These are phyloP conservation scores for Coelopa pilipes DNA, from an alignment of 2,888 invertebrate species.

Conservation along the genomic window DNA sequence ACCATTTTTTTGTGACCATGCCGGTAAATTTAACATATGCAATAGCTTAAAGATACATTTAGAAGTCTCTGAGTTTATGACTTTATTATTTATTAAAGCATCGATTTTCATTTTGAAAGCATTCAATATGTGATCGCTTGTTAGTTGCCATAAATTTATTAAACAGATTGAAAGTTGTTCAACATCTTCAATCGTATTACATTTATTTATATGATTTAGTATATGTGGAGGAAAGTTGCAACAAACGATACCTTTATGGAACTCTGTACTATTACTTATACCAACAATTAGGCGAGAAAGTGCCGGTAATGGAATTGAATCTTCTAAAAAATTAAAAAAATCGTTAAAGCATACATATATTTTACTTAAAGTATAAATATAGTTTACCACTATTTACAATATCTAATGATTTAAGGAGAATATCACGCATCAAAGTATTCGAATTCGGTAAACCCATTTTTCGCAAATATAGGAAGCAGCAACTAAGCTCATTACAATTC, in stretches of 20 bases:
- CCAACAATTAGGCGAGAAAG: conserved; percentile 67
- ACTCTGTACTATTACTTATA: conserved; percentile 62
- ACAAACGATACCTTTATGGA: conserved; percentile 64
- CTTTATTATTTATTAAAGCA: conserved; percentile 57
- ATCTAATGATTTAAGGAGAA: conserved; percentile 56
- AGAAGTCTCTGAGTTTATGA: conserved; percentile 49
- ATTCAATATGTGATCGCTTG: conserved; percentile 62
- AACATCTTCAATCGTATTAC: conserved; percentile 63
- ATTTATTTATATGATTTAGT: conserved; percentile 57
- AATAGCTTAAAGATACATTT: conserved; percentile 59
- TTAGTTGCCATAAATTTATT: conserved; percentile 63
- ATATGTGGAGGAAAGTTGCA: conserved; percentile 65
- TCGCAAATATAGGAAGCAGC: conserved; percentile 67
- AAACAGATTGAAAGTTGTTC: conserved; percentile 68
- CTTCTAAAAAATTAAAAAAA: conserved; percentile 41
- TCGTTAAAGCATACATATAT: not conserved
- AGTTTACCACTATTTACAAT: conserved; percentile 51
- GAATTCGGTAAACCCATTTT: conserved; percentile 66
- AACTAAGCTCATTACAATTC: conserved; percentile 64
- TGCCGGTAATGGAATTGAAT: conserved; percentile 58
- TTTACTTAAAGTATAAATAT: not conserved
- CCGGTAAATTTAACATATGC: conserved; percentile 67
- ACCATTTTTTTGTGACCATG: conserved; percentile 67
- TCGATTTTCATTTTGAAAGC: conserved; percentile 63
- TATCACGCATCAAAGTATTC: conserved; percentile 57